phyloP scores from a whole-genome alignment of 2,888 invertebrate genomes.

The Melinaea menophilus region DNA sequence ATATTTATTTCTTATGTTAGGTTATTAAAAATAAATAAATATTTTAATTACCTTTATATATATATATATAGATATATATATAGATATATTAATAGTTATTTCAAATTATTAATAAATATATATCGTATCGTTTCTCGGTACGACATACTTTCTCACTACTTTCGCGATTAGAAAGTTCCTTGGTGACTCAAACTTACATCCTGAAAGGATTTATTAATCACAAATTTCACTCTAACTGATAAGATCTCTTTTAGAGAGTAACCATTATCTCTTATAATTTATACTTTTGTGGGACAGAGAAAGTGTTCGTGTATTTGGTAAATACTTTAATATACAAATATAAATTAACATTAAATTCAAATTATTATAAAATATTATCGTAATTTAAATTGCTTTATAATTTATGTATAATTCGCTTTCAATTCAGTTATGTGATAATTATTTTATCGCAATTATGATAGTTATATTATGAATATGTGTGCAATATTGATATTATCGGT shows the following conservation, averaged over 20 bases:
- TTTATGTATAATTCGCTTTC: not conserved
- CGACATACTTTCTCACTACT: slow-evolving; percentile 66
- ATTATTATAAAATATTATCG: not conserved
- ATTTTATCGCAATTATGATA: not conserved
- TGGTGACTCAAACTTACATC: slow-evolving; percentile 46
- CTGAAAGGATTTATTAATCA: slow-evolving; percentile 19
- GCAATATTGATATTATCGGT: no score
- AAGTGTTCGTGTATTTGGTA: no score
- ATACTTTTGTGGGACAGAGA: no score
- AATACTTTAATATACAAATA: no score
- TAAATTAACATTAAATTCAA: no score
- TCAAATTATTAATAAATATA: slow-evolving; percentile 24
- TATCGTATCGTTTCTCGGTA: slow-evolving; percentile 37
- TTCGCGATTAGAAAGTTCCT: slow-evolving; percentile 72
- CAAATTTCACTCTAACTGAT: not conserved
- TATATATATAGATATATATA: not conserved
- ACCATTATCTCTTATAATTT: no score
- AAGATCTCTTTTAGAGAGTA: no score
- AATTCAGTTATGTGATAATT: not conserved
- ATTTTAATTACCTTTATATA: no score
- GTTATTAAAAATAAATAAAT: no score
- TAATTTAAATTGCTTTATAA: not conserved
- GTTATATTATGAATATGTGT: not conserved
- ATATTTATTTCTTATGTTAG: no score
- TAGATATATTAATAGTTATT: not conserved